phyloP scores from a whole-genome alignment of 2,113 vertebrate genomes.

The Speoplatyrhinus poulsoni region DNA sequence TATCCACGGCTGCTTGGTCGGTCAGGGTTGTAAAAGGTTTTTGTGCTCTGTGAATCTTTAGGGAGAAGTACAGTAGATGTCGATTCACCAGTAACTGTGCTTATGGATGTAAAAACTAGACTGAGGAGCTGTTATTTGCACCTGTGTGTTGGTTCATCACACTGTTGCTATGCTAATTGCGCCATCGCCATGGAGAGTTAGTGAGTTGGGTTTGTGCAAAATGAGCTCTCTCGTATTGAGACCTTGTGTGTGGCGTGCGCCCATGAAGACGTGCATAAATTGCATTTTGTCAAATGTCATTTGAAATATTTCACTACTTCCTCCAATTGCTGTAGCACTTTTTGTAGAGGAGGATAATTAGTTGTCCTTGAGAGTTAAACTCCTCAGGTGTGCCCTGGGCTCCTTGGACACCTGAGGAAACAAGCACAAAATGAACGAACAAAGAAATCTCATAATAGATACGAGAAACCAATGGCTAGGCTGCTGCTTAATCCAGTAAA shows the following conservation, averaged over 20 bases:
- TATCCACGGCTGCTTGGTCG: conserved; percentile 26
- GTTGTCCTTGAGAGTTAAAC: conserved; percentile 26
- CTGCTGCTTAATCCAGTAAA: conserved; percentile 48
- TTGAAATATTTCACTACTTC: background rate
- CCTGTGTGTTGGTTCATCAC: conserved; percentile 8
- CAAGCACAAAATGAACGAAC: conserved; percentile 17
- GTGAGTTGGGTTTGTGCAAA: background rate
- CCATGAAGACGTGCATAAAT: background rate
- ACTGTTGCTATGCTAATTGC: background rate
- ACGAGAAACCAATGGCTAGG: conserved; percentile 30
- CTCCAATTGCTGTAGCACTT: background rate
- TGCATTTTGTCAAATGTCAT: conserved; percentile 14
- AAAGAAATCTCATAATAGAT: conserved; percentile 47
- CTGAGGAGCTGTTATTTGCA: conserved; percentile 11
- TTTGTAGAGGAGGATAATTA: conserved; percentile 27
- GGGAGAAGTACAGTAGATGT: conserved; percentile 7
- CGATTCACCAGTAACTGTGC: conserved; percentile 11
- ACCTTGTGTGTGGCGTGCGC: background rate
- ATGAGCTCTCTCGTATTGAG: conserved; percentile 6
- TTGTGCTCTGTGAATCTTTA: conserved; percentile 8
- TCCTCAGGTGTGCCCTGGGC: conserved; percentile 40
- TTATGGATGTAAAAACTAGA: conserved; percentile 27
- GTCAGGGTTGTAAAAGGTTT: conserved; percentile 9
- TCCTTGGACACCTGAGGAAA: conserved; percentile 29
- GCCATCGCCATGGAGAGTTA: background rate